Conservation (phyloP, 2,797 vertebrate genomes). For the Hippoglossus hippoglossus region DNA sequence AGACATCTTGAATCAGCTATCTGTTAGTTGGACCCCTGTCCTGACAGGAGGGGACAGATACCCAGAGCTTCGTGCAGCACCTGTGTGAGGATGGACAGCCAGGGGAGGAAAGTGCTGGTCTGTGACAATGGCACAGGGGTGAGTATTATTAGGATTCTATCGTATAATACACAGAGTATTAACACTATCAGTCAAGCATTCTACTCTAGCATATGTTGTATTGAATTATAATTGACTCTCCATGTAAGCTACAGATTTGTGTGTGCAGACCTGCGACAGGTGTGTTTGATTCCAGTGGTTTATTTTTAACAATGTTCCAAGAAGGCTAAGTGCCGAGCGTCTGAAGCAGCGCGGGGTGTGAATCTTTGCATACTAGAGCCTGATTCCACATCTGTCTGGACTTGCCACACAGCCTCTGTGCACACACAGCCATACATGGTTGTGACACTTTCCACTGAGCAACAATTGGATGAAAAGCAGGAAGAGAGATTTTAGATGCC, state of each 20-base stretch:
- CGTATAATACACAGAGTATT: no score
- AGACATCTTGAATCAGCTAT: not conserved
- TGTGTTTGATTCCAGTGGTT: not conserved
- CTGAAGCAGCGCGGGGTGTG: slow-evolving; percentile 38
- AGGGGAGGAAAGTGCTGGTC: slow-evolving; percentile 85
- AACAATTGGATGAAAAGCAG: slow-evolving; percentile 72
- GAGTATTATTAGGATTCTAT: slow-evolving; percentile 46
- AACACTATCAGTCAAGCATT: not conserved
- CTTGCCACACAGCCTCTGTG: slow-evolving; percentile 65
- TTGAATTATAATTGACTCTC: not conserved
- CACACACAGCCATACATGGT: slow-evolving; percentile 79
- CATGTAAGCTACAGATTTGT: not conserved
- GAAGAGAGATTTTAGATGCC: slow-evolving; percentile 50
- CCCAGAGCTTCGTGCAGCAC: not conserved
- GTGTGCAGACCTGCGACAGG: not conserved
- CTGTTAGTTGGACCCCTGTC: slow-evolving; percentile 13
- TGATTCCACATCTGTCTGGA: slow-evolving; percentile 72
- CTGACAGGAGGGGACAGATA: slow-evolving; percentile 29
- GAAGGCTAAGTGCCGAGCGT: not conserved
- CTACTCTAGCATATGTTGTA: not conserved
- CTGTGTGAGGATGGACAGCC: slow-evolving; percentile 79
- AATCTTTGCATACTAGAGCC: slow-evolving; percentile 35
- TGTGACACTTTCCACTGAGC: slow-evolving; percentile 48
- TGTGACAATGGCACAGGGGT: slow-evolving; percentile 89
- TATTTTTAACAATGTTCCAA: not conserved